Conservation (phyloP, 2,113 vertebrate species). For the Trogon surrucura region DNA sequence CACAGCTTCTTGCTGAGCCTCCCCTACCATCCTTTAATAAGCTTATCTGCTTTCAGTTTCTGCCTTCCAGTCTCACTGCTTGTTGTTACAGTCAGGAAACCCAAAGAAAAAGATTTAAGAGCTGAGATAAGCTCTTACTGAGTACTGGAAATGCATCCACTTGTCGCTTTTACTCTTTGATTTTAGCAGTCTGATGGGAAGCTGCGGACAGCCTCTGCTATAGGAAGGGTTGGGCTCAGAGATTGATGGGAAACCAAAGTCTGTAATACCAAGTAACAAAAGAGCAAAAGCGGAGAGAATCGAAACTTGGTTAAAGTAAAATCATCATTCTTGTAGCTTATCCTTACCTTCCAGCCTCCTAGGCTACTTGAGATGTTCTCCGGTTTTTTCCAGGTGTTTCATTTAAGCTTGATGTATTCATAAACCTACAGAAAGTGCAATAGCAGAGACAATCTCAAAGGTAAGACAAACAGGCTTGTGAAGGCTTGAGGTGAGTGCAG, state of each 20-base stretch:
- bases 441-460: neutral
- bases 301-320: accelerated
- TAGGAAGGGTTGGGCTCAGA: neutral
- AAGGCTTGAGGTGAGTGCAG: neutral
- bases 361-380: accelerated
- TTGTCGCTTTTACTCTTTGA: neutral
- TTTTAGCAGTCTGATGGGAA: neutral
- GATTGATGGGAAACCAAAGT: neutral
- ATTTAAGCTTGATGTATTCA: neutral
- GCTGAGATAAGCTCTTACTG: neutral
- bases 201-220: neutral
- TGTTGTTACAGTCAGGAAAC: neutral
- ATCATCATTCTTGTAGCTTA: neutral
- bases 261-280: neutral
- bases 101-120: accelerated
- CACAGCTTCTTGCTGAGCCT: neutral
- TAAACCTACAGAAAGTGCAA: neutral
- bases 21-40: neutral
- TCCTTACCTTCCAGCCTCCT: neutral
- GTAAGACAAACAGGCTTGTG: neutral
- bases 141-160: neutral
- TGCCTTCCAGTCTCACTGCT: neutral
- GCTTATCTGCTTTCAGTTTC: neutral
- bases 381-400: neutral
- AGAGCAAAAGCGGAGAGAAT: neutral